Evolutionary conservation across 1,140 invertebrate genomes (phyloP), one percentile per base, ranked within the genome.

Genomic region (Temnothorax nylanderi): DNA sequence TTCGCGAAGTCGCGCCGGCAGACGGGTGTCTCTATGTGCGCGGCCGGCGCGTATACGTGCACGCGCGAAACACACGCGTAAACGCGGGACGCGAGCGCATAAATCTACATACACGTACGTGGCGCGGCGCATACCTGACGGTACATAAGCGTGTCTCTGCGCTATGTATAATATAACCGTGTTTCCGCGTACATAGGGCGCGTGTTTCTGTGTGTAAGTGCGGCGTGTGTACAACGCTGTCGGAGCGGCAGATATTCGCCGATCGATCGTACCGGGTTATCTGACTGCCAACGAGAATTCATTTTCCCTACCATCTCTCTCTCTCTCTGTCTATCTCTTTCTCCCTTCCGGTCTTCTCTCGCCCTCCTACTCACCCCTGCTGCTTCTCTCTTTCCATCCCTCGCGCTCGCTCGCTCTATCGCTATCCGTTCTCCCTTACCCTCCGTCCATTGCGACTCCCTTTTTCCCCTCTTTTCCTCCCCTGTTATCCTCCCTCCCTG

Each of bases 251-350:
- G 88, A 91, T 91, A 91, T 91, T 91, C 86, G 32, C 80, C 90
- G 90, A 91, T 91, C 90, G 90, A 91, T 91, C 90, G 88, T 84
- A 82, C 89, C 85, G 88, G 86, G 90, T 91, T 91, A 91, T 91
- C 85, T 71, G 90, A 91, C 90, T 91, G 86, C 88, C 88, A 88
- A 88, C 90, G 88, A 88, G 88, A 91, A 91, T 91, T 91, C 90
- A 91, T 91, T 91, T 91, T 91, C 87, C 87, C 85, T 87, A 67
- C 90, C 74, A 72, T 58, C 56, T 64, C 72, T 62, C 72, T 41
- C 32, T 26, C 32, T n/a, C 49, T 54, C 90, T 60, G 51, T 65
- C 54, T 76, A 32, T 76, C 72, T 54, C 41, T 74, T 47, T 86
- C 74, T 44, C 32, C n/a, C 34, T 37, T 21, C 16, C 60, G 81